Evolutionary conservation across 2,797 vertebrate species (phyloP), one percentile per base, ranked within the genome.

Genomic region (Rhynchotus rufescens): DNA sequence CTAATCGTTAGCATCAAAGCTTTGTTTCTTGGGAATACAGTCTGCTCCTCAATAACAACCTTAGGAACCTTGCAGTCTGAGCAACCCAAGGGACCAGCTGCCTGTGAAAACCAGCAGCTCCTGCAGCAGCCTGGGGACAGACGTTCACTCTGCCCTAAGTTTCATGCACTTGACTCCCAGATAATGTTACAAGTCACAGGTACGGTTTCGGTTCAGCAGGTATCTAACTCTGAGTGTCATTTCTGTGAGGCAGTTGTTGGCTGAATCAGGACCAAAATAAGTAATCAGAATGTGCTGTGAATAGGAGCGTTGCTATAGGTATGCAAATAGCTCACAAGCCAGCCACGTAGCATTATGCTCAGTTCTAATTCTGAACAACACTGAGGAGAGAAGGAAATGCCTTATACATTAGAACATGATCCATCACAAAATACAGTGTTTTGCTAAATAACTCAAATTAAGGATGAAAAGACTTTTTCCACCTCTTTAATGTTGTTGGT

Each of bases 231-330:
- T 30, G 54, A 59, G 69, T 10, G 32, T 13, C n/a, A 74, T 30
- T 84, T 80, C 80, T 81, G 51, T 12, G 80, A 78, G 66, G 57
- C 65, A 66, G 40, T 30, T 69, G 66, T 30, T 69, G 66, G 76
- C 66, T 84, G 79, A 80, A 83, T 68, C 49, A 5, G n/a, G n/a
- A 51, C 82, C 89, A 84, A 89, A 92, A 51, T 20, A 79, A 79
- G 78, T 56, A 77, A 34, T 25, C 7, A 12, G 32, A 42, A 25
- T 49, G 74, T 45, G 49, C 72, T 44, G 13, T 44, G 49, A 82
- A 28, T 52, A 40, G 8, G 78, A 79, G 38, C 54, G 60, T 83
- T 60, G 38, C 54, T 59, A 12, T 10, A 64, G 23, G 67, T 59
- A 81, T 12, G 59, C 84, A 71, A 80, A 62, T 59, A 81, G 61